Conservation (phyloP, 2,113 vertebrate species). For the Puntigrus tetrazona region DNA sequence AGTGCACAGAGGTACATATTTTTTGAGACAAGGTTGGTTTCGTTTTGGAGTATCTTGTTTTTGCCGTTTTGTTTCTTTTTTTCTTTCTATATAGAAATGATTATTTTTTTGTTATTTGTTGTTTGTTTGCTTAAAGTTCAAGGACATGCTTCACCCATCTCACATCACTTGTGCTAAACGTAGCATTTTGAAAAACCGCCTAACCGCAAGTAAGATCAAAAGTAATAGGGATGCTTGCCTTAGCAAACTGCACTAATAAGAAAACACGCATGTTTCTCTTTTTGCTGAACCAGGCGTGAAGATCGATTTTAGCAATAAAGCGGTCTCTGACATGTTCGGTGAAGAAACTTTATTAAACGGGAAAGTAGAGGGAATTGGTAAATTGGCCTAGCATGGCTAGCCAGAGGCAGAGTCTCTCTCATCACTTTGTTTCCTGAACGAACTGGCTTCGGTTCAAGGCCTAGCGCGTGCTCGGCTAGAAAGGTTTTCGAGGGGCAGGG, state of each 20-base stretch:
- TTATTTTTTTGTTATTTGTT: neutral
- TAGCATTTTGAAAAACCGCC: neutral
- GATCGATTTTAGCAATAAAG: conserved; percentile 18
- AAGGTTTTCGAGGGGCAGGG: conserved; percentile 48
- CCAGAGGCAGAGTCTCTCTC: conserved; percentile 36
- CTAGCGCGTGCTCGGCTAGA: conserved; percentile 41
- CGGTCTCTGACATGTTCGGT: conserved; percentile 19
- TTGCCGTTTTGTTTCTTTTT: neutral
- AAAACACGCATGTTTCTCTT: conserved; percentile 4
- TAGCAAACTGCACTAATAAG: conserved; percentile 4
- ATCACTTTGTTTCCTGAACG: conserved; percentile 53
- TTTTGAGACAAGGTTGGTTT: too few species aligned
- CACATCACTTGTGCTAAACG: neutral
- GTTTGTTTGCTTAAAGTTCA: neutral
- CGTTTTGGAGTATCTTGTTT: too few species aligned
- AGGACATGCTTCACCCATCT: neutral
- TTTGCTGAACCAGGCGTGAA: conserved; percentile 8
- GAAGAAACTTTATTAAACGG: conserved; percentile 40
- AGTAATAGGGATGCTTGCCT: neutral
- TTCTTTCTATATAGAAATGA: too few species aligned
- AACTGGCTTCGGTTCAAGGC: conserved; percentile 56
- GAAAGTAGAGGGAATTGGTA: conserved; percentile 33
- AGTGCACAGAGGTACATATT: too few species aligned
- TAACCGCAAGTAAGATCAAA: neutral
- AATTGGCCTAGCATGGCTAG: conserved; percentile 24